These are phyloP conservation scores for Scaptomyza tumidula DNA, from an alignment of 2,888 invertebrate species.

Conservation along the genomic window DNA sequence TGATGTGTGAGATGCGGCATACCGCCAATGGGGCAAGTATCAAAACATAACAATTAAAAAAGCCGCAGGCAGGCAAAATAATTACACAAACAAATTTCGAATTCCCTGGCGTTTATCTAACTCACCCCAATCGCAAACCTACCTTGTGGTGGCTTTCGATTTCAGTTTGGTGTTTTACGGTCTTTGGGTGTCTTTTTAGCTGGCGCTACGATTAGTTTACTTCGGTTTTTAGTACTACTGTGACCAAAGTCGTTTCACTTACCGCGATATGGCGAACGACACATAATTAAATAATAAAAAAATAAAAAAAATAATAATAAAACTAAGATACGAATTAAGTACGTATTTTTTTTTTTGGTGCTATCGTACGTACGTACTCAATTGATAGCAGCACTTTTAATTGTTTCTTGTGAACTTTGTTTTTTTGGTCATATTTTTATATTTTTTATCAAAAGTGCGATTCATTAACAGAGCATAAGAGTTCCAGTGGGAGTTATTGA, in stretches of 20 bases:
- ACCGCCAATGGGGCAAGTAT: conserved; percentile 31
- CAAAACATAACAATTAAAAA: conserved; percentile 19
- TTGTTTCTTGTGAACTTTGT: conserved; percentile 20
- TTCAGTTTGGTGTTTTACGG: conserved; percentile 33
- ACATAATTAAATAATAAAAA: conserved; percentile 20
- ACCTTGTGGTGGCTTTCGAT: conserved; percentile 45
- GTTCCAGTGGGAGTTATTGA: background rate
- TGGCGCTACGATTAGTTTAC: conserved; percentile 33
- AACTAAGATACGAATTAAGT: conserved; percentile 10
- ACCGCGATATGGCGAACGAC: conserved; percentile 20
- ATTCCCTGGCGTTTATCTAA: conserved; percentile 41
- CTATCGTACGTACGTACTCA: conserved; percentile 1
- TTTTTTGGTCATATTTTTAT: conserved; percentile 11
- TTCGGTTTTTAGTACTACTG: conserved; percentile 13
- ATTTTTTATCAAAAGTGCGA: no score
- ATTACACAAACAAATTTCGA: conserved; percentile 13
- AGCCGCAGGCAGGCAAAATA: conserved; percentile 28
- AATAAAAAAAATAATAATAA: conserved; percentile 15
- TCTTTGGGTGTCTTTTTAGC: conserved; percentile 10
- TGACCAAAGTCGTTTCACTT: conserved; percentile 39
- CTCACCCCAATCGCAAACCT: conserved; percentile 38
- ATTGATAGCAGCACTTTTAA: conserved; percentile 6
- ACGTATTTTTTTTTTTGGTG: no score
- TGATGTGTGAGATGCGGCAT: conserved; percentile 8
- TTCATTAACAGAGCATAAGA: no score